These are phyloP conservation scores for Trichacis sp. DNA, from an alignment of 2,888 invertebrate species.

Conservation along the genomic window DNA sequence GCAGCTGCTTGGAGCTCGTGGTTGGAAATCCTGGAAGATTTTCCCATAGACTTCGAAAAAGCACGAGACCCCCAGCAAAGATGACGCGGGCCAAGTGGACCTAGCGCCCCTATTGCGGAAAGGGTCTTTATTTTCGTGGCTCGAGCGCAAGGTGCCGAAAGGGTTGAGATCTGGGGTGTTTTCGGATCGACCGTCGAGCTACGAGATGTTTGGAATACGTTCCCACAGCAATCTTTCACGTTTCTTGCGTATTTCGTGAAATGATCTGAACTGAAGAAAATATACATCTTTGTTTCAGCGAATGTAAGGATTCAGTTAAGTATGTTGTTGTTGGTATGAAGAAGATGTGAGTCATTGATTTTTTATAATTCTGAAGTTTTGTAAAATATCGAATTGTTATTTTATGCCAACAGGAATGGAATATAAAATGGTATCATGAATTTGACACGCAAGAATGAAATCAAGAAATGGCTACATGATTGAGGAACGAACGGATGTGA, in stretches of 20 bases:
- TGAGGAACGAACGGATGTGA: too few species aligned
- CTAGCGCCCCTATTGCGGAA: constrained; percentile 31
- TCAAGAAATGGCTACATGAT: too few species aligned
- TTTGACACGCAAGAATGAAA: too few species aligned
- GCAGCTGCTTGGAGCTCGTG: constrained; percentile 45
- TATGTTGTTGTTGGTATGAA: too few species aligned
- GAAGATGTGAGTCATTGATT: too few species aligned
- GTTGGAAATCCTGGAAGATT: constrained; percentile 49
- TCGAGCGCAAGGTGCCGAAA: constrained; percentile 55
- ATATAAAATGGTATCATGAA: too few species aligned
- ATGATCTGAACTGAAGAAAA: too few species aligned
- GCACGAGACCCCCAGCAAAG: constrained; percentile 60
- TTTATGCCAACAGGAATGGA: too few species aligned
- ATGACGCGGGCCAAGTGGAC: constrained; percentile 35
- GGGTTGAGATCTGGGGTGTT: constrained; percentile 41
- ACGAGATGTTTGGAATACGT: not conserved
- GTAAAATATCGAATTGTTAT: not conserved
- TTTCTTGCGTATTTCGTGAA: not conserved
- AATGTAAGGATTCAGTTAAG: too few species aligned
- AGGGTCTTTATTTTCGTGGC: constrained; percentile 24
- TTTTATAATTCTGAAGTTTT: too few species aligned
- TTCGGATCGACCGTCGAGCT: constrained; percentile 17
- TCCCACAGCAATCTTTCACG: not conserved
- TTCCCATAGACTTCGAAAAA: constrained; percentile 58
- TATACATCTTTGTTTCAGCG: too few species aligned